Percentiles rank a stretch among this genome's conserved stretches.
Conservation (phyloP, 1,140 invertebrate genomes). For the Pentalonia nigronervosa region DNA sequence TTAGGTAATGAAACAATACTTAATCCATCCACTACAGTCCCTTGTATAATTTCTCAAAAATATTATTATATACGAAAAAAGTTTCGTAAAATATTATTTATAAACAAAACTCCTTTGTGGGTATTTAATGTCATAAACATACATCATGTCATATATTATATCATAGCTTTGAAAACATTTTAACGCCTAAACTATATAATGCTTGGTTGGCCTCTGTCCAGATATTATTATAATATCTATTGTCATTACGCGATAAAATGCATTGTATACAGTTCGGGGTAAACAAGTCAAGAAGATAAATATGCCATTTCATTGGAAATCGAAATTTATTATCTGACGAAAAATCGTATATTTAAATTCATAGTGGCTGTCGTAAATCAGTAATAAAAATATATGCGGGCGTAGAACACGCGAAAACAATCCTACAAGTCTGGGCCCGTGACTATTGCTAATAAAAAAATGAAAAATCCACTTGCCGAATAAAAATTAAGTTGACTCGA, state of each 20-base stretch:
- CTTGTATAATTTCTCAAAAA: not conserved
- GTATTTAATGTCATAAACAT: not conserved
- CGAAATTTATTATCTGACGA: not conserved
- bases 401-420: not conserved
- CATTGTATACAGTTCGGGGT: not conserved
- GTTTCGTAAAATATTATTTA: slow-evolving; percentile 7
- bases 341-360: not conserved
- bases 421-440: not conserved
- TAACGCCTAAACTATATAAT: slow-evolving; percentile 8
- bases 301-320: not conserved
- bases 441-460: not conserved
- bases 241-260: slow-evolving; percentile 14
- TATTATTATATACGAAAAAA: not conserved
- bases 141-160: slow-evolving; percentile 9
- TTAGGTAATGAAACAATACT: not conserved
- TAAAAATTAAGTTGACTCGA: not conserved
- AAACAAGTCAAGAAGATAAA: slow-evolving; percentile 19
- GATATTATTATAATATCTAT: slow-evolving; percentile 34
- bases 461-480: not conserved
- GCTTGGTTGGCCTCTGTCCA: slow-evolving; percentile 14
- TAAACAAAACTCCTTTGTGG: slow-evolving; percentile 8
- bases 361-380: not conserved
- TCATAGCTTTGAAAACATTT: not conserved
- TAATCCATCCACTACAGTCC: not conserved
- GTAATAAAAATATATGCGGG: not conserved